Conservation (phyloP, 1,140 invertebrate genomes). For the Dendrolimus punctatus region DNA sequence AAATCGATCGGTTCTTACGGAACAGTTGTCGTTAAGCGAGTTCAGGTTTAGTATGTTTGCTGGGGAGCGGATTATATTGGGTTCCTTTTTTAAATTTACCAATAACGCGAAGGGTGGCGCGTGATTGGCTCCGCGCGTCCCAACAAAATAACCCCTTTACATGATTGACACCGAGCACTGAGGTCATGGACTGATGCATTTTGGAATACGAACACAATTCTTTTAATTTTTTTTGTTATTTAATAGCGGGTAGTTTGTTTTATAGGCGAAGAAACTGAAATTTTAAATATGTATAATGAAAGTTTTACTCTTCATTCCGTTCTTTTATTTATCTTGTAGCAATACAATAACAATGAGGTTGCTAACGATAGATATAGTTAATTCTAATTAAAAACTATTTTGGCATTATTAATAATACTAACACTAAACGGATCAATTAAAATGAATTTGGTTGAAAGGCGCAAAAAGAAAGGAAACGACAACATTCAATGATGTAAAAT, state of each 20-base stretch:
- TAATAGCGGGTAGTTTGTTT: not conserved
- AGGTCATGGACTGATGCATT: conserved; percentile 3
- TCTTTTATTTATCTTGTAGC: too few species aligned
- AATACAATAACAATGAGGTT: too few species aligned
- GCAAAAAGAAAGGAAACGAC: too few species aligned
- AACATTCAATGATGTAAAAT: too few species aligned
- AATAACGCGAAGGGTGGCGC: conserved; percentile 51
- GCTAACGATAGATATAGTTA: too few species aligned
- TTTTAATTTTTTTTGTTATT: not conserved
- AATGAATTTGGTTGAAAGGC: too few species aligned
- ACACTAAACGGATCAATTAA: too few species aligned
- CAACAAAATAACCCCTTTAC: conserved; percentile 46
- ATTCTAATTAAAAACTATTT: too few species aligned
- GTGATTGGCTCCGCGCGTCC: conserved; percentile 49
- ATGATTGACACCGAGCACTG: conserved; percentile 40
- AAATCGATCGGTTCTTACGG: not conserved
- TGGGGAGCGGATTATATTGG: conserved; percentile 62
- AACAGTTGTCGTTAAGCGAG: conserved; percentile 16
- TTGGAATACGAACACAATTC: not conserved
- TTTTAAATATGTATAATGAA: too few species aligned
- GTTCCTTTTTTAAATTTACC: conserved; percentile 65
- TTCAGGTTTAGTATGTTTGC: conserved; percentile 31
- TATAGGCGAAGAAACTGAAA: too few species aligned
- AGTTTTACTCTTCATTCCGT: too few species aligned
- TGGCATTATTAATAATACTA: too few species aligned